Percentiles rank a stretch among this genome's conserved stretches.
Evolutionary conservation across 1,140 invertebrate species (phyloP).

Genomic region (Ceratoteleas bidentatus): DNA sequence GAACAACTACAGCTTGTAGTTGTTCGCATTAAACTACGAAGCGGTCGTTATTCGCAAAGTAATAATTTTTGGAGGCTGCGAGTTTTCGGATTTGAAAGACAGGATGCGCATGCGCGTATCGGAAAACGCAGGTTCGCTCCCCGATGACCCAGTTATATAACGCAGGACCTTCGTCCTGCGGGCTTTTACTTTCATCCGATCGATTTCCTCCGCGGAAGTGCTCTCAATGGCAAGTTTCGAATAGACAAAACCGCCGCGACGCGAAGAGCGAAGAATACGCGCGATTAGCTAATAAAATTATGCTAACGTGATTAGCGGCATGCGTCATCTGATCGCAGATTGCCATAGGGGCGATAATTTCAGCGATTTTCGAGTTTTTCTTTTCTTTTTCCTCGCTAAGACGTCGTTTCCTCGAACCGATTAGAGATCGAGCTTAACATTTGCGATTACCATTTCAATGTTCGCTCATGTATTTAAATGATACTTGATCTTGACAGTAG

Average conservation of each 20-base stretch:
- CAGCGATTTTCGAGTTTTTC: slow-evolving; percentile 4
- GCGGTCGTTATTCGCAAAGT: no score
- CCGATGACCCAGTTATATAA: slow-evolving; percentile 45
- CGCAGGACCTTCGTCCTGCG: no score
- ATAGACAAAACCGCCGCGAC: background rate
- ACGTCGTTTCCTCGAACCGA: background rate
- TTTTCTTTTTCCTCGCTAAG: background rate
- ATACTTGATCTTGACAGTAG: no score
- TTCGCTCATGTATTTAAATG: no score
- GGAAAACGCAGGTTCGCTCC: slow-evolving; percentile 2
- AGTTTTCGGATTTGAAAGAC: background rate
- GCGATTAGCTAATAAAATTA: slow-evolving; percentile 20
- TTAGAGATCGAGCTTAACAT: no score
- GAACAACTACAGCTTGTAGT: no score
- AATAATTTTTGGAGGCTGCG: background rate
- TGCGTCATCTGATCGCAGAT: slow-evolving; percentile 18
- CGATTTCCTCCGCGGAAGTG: slow-evolving; percentile 28
- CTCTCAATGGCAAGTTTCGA: slow-evolving; percentile 9
- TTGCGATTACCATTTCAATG: no score
- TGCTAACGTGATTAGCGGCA: slow-evolving; percentile 41
- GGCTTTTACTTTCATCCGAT: slow-evolving; percentile 58
- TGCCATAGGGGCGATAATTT: slow-evolving; percentile 20
- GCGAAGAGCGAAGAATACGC: background rate
- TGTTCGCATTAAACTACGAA: no score
- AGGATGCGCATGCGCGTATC: slow-evolving; percentile 1